Conservation (phyloP, 2,113 vertebrate genomes). For the Odocoileus virginianus region DNA sequence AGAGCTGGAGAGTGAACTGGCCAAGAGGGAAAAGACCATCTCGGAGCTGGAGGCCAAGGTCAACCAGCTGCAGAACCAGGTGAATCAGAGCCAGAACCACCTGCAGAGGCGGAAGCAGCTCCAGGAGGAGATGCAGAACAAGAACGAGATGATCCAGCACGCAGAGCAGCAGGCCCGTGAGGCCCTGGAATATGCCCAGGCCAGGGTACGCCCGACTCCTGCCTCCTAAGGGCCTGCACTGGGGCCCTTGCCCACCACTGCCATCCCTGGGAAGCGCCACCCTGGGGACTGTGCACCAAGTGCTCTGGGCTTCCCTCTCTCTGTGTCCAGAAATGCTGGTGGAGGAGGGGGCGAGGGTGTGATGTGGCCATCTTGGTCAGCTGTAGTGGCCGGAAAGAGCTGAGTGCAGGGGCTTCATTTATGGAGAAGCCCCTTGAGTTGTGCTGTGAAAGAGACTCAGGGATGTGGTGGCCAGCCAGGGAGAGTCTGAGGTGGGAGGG, state of each 20-base stretch:
- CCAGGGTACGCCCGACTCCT: conserved; percentile 60
- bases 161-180: conserved; percentile 71
- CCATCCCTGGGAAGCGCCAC: background rate
- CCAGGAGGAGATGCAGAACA: conserved; percentile 8
- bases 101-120: background rate
- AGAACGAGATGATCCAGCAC: conserved; percentile 19
- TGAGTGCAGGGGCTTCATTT: background rate
- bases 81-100: background rate
- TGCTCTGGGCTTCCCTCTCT: accelerated
- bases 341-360: background rate
- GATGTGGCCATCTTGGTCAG: accelerated
- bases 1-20: conserved; percentile 63
- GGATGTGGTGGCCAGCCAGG: background rate
- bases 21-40: background rate
- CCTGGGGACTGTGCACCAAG: background rate
- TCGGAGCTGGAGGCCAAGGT: background rate
- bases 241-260: background rate
- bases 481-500: background rate
- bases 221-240: background rate
- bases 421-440: background rate
- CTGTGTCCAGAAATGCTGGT: accelerated
- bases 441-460: background rate
- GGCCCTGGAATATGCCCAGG: conserved; percentile 67
- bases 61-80: conserved; percentile 58
- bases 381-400: background rate